Percentiles rank a stretch among this genome's conserved stretches.
phyloP scores from a whole-genome alignment of 2,888 invertebrate species.

The Polydrusus cervinus region DNA sequence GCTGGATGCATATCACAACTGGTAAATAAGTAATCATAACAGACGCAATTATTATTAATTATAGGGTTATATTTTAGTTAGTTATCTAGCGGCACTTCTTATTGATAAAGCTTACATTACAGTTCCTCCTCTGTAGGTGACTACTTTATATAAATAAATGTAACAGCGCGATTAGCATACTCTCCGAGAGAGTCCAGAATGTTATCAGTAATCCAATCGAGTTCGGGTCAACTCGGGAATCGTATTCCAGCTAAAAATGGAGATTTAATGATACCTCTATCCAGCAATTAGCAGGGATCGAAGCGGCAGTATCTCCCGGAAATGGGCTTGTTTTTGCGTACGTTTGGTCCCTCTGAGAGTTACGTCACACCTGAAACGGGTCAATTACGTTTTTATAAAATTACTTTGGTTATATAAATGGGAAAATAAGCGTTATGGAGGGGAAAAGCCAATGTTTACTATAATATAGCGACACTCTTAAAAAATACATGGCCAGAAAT shows the following conservation, averaged over 20 bases:
- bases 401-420: constrained; percentile 1
- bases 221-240: constrained; percentile 20
- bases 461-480: too few relatives aligned
- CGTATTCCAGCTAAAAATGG: constrained; percentile 38
- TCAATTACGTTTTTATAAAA: constrained; percentile 13
- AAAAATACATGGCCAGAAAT: too few relatives aligned
- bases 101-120: too few relatives aligned
- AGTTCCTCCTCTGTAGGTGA: too few relatives aligned
- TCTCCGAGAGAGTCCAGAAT: not conserved
- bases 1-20: too few relatives aligned
- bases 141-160: too few relatives aligned
- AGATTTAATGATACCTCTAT: constrained; percentile 41
- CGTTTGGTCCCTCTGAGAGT: constrained; percentile 12
- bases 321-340: constrained; percentile 39
- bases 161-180: constrained; percentile 9
- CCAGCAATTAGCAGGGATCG: constrained; percentile 38
- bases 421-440: not conserved
- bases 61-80: too few relatives aligned
- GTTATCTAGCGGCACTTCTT: too few relatives aligned
- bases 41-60: too few relatives aligned
- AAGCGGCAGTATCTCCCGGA: constrained; percentile 35
- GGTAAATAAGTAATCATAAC: too few relatives aligned
- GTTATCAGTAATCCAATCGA: constrained; percentile 14
- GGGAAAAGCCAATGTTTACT: too few relatives aligned
- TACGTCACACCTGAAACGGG: constrained; percentile 25